A percentile compares a stretch with the other conserved stretches of the same genome.
Evolutionary conservation across 2,113 vertebrate species (phyloP).

Genomic region (Suricata suricatta): DNA sequence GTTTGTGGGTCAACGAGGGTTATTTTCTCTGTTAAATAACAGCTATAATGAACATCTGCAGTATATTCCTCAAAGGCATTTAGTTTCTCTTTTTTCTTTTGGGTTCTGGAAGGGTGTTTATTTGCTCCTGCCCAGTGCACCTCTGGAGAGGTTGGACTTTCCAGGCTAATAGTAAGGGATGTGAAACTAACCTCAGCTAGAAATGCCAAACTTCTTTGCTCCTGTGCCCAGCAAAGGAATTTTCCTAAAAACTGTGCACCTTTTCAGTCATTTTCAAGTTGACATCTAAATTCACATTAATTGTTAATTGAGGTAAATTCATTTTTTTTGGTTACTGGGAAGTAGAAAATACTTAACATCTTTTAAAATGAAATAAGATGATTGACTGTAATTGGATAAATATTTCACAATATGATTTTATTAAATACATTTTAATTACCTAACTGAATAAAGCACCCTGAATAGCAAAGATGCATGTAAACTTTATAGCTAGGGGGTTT

Average conservation of each 20-base stretch:
- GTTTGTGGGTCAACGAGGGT: neutral
- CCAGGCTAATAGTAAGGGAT: neutral
- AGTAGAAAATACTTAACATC: neutral
- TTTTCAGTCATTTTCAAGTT: neutral
- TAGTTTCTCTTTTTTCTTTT: neutral
- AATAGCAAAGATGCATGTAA: neutral
- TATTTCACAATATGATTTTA: neutral
- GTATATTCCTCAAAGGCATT: neutral
- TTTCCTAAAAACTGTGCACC: neutral
- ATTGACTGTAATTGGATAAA: neutral
- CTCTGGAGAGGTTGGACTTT: neutral
- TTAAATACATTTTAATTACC: neutral
- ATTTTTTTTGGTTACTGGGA: neutral
- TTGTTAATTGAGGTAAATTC: neutral
- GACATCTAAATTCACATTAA: neutral
- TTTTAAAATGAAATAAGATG: neutral
- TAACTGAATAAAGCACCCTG: neutral
- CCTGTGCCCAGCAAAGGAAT: neutral
- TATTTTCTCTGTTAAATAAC: neutral
- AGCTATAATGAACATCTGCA: neutral
- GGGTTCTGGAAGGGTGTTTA: neutral
- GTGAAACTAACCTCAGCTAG: neutral
- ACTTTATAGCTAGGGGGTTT: neutral
- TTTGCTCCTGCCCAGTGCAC: neutral
- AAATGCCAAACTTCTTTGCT: neutral